Conservation (phyloP, 2,888 invertebrate genomes). For the Embidobia sp. region DNA sequence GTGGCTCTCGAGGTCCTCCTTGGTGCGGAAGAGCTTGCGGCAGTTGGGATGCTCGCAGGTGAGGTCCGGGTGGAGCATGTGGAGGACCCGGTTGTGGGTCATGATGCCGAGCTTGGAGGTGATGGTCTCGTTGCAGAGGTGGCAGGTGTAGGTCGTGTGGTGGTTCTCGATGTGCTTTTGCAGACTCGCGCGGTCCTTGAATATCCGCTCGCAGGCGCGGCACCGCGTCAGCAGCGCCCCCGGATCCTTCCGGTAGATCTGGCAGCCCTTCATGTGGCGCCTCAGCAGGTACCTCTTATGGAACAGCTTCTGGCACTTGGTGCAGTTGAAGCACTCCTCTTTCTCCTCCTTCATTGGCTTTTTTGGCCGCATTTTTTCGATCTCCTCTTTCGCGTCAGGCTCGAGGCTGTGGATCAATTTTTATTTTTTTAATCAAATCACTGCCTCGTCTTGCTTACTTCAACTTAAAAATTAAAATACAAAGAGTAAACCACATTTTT, state of each 20-base stretch:
- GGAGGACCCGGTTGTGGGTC: slow-evolving; percentile 83
- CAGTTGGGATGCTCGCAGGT: slow-evolving; percentile 82
- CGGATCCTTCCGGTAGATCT: slow-evolving; percentile 82
- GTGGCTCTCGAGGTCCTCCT: slow-evolving; percentile 83
- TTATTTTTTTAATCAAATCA: too few relatives aligned
- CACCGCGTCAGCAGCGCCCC: slow-evolving; percentile 83
- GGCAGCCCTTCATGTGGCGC: slow-evolving; percentile 85
- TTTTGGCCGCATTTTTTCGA: slow-evolving; percentile 71
- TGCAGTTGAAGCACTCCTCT: slow-evolving; percentile 76
- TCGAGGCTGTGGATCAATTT: too few relatives aligned
- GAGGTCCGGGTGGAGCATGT: slow-evolving; percentile 83
- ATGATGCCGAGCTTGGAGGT: slow-evolving; percentile 84
- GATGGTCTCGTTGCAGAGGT: slow-evolving; percentile 83
- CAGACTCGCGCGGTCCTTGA: slow-evolving; percentile 83
- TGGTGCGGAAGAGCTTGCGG: slow-evolving; percentile 83
- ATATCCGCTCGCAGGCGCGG: slow-evolving; percentile 83
- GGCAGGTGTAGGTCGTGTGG: slow-evolving; percentile 83
- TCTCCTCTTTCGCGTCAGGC: slow-evolving; percentile 74
- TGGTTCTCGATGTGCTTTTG: slow-evolving; percentile 83
- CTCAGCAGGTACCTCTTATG: slow-evolving; percentile 83
- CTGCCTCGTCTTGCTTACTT: too few relatives aligned
- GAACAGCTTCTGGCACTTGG: slow-evolving; percentile 84
- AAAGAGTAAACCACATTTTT: too few relatives aligned
- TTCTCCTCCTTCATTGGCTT: slow-evolving; percentile 56
- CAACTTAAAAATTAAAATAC: too few relatives aligned